These are phyloP conservation scores for Sepioteuthis lessoniana DNA, from an alignment of 2,888 invertebrate genomes.

Conservation along the genomic window DNA sequence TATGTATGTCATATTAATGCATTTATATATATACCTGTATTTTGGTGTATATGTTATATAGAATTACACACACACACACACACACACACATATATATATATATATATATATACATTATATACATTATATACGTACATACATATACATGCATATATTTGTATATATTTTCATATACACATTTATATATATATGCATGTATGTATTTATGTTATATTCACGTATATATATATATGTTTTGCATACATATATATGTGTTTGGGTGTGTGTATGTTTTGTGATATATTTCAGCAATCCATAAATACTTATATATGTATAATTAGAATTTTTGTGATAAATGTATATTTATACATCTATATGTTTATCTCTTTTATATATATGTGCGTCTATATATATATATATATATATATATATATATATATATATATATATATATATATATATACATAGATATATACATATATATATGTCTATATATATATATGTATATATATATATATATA, in stretches of 20 bases:
- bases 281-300: too few species aligned
- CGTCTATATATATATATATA: too few species aligned
- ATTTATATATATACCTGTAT: too few species aligned
- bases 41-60: too few species aligned
- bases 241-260: too few species aligned
- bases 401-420: background rate
- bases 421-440: constrained; percentile 38
- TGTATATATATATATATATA: constrained; percentile 13
- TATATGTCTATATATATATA: background rate
- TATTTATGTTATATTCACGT: background rate
- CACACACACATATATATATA: background rate
- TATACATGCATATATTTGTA: background rate
- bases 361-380: too few species aligned
- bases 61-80: background rate
- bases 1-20: too few species aligned
- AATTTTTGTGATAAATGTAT: too few species aligned
- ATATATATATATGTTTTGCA: too few species aligned
- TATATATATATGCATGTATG: background rate
- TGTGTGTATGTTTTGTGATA: too few species aligned
- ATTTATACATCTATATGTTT: too few species aligned
- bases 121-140: background rate
- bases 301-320: too few species aligned
- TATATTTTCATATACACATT: background rate
- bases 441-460: background rate
- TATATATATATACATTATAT: background rate